These are phyloP conservation scores for Tetranychus truncatus DNA, from an alignment of 2,888 invertebrate species.

Conservation along the genomic window DNA sequence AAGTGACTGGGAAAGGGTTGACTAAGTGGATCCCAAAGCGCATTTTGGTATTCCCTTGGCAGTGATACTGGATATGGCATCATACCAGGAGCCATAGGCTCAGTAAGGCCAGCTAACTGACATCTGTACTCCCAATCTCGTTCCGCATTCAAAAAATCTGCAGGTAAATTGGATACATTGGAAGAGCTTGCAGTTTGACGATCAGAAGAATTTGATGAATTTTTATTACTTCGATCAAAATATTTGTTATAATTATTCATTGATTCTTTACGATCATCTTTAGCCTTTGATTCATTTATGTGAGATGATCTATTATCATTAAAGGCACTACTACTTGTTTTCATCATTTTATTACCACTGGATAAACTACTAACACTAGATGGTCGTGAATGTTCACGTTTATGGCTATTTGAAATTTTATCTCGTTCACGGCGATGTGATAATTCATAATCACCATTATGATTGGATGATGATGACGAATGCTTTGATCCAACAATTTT, in stretches of 20 bases:
- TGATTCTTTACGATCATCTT: conserved; percentile 6
- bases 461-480: not conserved
- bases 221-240: not conserved
- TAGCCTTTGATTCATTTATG: not conserved
- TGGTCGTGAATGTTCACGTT: not conserved
- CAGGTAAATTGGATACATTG: not conserved
- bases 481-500: no score
- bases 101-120: no score
- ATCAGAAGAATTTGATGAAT: not conserved
- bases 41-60: not conserved
- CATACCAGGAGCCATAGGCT: no score
- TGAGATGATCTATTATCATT: not conserved
- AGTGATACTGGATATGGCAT: not conserved
- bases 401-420: not conserved
- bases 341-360: conserved; percentile 5
- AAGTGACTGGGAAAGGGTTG: no score
- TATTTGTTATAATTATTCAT: not conserved
- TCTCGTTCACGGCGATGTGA: not conserved
- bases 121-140: not conserved
- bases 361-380: not conserved
- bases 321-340: conserved; percentile 6
- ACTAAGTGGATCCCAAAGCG: no score
- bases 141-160: not conserved
- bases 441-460: not conserved
- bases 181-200: not conserved